phyloP scores from a whole-genome alignment of 2,888 invertebrate genomes.

The Rapana venosa region DNA sequence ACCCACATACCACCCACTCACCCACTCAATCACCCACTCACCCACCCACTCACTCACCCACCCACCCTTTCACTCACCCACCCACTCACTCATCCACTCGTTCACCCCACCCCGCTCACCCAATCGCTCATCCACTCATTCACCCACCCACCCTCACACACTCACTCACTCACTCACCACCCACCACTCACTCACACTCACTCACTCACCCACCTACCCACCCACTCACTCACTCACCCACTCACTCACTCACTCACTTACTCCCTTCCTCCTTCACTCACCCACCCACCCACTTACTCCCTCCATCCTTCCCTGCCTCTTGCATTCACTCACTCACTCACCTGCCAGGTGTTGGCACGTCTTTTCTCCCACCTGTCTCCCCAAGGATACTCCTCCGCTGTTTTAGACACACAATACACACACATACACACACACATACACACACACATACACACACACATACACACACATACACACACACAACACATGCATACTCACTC shows the following conservation, averaged over 20 bases:
- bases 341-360: constrained; percentile 77
- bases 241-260: not conserved
- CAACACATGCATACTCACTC: constrained; percentile 23
- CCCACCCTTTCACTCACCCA: not conserved
- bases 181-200: too few relatives aligned
- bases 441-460: constrained; percentile 25
- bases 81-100: not conserved
- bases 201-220: constrained; percentile 19
- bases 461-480: not conserved
- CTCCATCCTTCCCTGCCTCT: too few relatives aligned
- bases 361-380: constrained; percentile 71
- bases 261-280: not conserved
- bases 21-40: not conserved
- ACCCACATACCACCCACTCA: not conserved
- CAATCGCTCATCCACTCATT: not conserved
- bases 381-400: constrained; percentile 74
- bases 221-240: not conserved
- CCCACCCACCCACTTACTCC: not conserved
- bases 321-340: constrained; percentile 48
- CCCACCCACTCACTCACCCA: not conserved
- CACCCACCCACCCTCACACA: not conserved
- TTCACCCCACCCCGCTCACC: not conserved
- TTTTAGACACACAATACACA: not conserved
- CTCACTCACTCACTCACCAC: not conserved
- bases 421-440: constrained; percentile 3